These are phyloP conservation scores for Psittacula echo DNA, from an alignment of 2,797 vertebrate genomes.

Conservation along the genomic window DNA sequence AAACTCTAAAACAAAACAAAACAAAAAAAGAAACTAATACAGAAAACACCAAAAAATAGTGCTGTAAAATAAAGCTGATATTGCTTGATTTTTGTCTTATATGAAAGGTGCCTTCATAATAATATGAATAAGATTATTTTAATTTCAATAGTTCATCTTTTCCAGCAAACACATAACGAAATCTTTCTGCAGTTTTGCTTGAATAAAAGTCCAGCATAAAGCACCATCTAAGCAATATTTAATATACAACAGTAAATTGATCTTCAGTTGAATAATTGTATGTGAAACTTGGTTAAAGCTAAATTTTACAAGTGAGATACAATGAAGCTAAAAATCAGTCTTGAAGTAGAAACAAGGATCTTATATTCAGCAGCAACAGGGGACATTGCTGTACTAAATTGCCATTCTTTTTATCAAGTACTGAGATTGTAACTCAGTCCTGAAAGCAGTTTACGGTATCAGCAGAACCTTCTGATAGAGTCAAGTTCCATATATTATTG, in stretches of 20 bases:
- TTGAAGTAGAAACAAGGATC: neutral
- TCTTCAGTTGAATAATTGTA: neutral
- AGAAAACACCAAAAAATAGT: neutral
- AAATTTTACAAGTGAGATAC: neutral
- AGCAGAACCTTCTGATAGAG: neutral
- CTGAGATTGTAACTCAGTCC: neutral
- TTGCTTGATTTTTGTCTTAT: neutral
- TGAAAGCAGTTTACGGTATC: neutral
- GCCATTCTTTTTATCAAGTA: neutral
- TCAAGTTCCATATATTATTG: conserved; percentile 15
- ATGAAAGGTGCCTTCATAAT: neutral
- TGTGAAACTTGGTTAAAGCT: neutral
- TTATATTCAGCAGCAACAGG: neutral
- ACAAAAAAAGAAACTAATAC: neutral
- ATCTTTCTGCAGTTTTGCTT: neutral
- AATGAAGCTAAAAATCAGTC: neutral
- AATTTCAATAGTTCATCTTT: neutral
- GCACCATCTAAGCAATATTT: neutral
- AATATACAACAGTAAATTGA: neutral
- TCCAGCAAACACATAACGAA: neutral
- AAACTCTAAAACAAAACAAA: fast-evolving
- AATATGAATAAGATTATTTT: neutral
- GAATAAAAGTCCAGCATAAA: neutral
- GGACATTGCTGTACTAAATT: neutral
- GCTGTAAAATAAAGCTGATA: neutral